Evolutionary conservation across 1,140 invertebrate species (phyloP), one percentile per base, ranked within the genome.

Genomic region (Mamestra configurata): DNA sequence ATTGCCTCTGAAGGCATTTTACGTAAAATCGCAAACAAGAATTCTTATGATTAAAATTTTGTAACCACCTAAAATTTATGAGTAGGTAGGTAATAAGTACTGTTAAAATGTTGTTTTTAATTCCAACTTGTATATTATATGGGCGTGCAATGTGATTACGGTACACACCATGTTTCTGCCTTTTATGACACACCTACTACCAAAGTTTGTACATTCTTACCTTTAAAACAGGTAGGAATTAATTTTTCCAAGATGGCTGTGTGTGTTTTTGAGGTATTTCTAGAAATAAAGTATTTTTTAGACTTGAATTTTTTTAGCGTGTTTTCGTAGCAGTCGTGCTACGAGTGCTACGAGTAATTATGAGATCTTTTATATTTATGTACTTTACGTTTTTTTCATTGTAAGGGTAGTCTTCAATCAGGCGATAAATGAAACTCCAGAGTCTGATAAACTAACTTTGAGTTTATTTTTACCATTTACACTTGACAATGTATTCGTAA

Each of bases 401-500:
- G 11, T 18, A 31, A 22, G 10, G 18, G 24, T 18, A 57, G 55
- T 27, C 43, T 24, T 61, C 22, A 55, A 59, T 71, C 37, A 86
- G 82, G 79, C 40, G 72, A 68, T 82, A 82, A 94, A 94, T 94
- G 87, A 94, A 94, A 94, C 89, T 93, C 89, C 81, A 87, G 85
- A 91, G 22, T 95, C 92, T 95, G 95, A 95, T 95, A 95, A 95
- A 95, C 95, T 95, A 95, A 95, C 94, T 95, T 95, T 95, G 94
- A 95, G 94, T 95, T 95, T 95, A 95, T 95, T 95, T 92, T 95
- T 95, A 95, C 95, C 94, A 95, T 95, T 95, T 95, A 95, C 95
- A 95, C 95, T 95, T 95, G 95, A 95, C 95, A 95, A 95, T 95
- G 93, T 95, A 95, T 91, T 94, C 93, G 92, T 92, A 90, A 93